Evolutionary conservation across 2,888 invertebrate species (phyloP).

Genomic region (Stictocephala bisonia): DNA sequence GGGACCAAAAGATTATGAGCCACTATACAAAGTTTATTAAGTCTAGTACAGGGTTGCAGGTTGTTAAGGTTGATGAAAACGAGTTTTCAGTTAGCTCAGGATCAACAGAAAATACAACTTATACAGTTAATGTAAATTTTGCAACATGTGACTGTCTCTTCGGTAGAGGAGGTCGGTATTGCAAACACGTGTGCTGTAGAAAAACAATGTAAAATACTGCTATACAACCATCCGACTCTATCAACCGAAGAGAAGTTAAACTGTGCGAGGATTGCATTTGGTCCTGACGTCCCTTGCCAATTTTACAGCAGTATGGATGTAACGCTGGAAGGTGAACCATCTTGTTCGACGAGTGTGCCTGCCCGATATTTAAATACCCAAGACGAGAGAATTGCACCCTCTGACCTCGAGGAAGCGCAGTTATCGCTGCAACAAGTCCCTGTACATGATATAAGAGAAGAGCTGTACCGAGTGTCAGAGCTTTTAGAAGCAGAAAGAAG

Average conservation of each 20-base stretch:
- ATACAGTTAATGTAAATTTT: slow-evolving; percentile 13
- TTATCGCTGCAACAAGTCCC: too few species aligned
- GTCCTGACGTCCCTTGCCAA: too few species aligned
- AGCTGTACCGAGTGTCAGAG: too few species aligned
- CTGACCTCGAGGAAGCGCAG: too few species aligned
- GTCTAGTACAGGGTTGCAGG: slow-evolving; percentile 4
- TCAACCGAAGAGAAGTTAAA: slow-evolving; percentile 11
- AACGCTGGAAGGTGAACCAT: too few species aligned
- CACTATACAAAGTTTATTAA: slow-evolving; percentile 22
- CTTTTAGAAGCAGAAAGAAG: too few species aligned
- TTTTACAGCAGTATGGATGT: too few species aligned
- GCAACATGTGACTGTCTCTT: slow-evolving; percentile 26
- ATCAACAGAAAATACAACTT: slow-evolving; percentile 21
- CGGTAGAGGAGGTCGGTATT: slow-evolving; percentile 11
- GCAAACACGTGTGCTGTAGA: slow-evolving; percentile 31
- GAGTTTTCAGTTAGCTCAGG: slow-evolving; percentile 10
- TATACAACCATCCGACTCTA: slow-evolving; percentile 10
- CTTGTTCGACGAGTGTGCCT: too few species aligned
- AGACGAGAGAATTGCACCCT: too few species aligned
- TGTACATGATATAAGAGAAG: too few species aligned
- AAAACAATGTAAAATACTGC: slow-evolving; percentile 12
- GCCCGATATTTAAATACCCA: too few species aligned
- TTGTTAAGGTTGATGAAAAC: slow-evolving; percentile 26
- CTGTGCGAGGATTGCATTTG: slow-evolving; percentile 13
- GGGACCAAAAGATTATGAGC: slow-evolving; percentile 25